Evolutionary conservation across 2,888 invertebrate genomes (phyloP).

Genomic region (Andrena praecox): DNA sequence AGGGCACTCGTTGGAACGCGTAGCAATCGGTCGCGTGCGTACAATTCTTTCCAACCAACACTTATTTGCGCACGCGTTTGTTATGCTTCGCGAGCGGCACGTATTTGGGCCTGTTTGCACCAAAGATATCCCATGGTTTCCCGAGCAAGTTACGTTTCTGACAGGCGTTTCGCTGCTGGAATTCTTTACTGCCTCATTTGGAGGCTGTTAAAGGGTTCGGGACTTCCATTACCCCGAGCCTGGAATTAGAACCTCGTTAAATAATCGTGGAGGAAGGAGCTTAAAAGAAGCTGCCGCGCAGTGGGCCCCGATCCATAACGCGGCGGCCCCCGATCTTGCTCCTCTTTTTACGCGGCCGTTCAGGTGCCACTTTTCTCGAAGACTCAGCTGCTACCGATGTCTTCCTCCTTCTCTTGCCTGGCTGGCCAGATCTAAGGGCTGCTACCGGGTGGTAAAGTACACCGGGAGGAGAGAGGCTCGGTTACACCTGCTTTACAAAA

Average conservation of each 20-base stretch:
- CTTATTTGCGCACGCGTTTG: neutral
- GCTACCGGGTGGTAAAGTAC: conserved; percentile 78
- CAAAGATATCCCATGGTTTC: neutral
- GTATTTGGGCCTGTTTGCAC: no score
- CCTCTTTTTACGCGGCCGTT: conserved; percentile 62
- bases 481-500: conserved; percentile 79
- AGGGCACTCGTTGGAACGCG: neutral
- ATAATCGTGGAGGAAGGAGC: conserved; percentile 52
- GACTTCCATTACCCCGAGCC: conserved; percentile 29
- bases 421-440: conserved; percentile 71
- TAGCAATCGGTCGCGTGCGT: neutral
- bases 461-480: conserved; percentile 70
- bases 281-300: conserved; percentile 25
- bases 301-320: conserved; percentile 18
- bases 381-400: conserved; percentile 78
- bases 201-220: conserved; percentile 5
- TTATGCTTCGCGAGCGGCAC: no score
- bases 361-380: conserved; percentile 78
- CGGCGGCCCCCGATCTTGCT: conserved; percentile 11
- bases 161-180: neutral
- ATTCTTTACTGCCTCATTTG: conserved; percentile 29
- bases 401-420: conserved; percentile 54
- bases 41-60: neutral
- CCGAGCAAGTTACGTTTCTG: neutral
- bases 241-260: conserved; percentile 70